Conservation (phyloP, 2,113 vertebrate species). For the Melanotaenia duboulayi region DNA sequence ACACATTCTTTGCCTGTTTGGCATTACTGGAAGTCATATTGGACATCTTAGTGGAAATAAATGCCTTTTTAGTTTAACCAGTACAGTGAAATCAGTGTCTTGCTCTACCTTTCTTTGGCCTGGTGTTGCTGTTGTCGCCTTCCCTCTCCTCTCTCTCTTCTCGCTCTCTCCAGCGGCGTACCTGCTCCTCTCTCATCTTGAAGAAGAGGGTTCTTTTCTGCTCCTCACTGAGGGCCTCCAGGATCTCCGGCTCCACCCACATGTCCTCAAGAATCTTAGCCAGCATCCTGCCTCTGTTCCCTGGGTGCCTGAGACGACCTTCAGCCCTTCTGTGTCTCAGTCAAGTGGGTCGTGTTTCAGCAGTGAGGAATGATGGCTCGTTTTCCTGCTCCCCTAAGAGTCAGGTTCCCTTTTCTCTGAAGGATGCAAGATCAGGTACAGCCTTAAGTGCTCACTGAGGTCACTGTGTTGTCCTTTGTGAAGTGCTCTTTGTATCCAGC, state of each 20-base stretch:
- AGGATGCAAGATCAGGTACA: slow-evolving; percentile 54
- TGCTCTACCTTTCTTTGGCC: slow-evolving; percentile 74
- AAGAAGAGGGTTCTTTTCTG: slow-evolving; percentile 84
- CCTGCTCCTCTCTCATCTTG: slow-evolving; percentile 87
- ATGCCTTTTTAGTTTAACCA: not conserved
- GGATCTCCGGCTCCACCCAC: slow-evolving; percentile 85
- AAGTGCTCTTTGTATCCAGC: slow-evolving; percentile 16
- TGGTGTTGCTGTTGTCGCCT: slow-evolving; percentile 16
- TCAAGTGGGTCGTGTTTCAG: slow-evolving; percentile 50
- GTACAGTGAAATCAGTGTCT: not conserved
- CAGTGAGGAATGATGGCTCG: slow-evolving; percentile 25
- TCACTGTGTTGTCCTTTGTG: slow-evolving; percentile 36
- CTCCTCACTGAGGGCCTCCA: slow-evolving; percentile 84
- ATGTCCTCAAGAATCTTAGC: slow-evolving; percentile 85
- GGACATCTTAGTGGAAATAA: not conserved
- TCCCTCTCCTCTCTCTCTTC: slow-evolving; percentile 76
- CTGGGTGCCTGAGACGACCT: not conserved
- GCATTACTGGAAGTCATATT: not conserved
- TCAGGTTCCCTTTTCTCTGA: slow-evolving; percentile 56
- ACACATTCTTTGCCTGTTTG: not conserved
- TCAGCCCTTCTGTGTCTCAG: slow-evolving; percentile 17
- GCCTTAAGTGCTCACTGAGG: slow-evolving; percentile 37
- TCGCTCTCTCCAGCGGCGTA: slow-evolving; percentile 82
- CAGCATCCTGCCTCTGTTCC: slow-evolving; percentile 74
- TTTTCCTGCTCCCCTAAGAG: slow-evolving; percentile 40